A percentile compares a stretch with the other conserved stretches of the same genome.
Evolutionary conservation across 2,888 invertebrate species (phyloP).

Genomic region (Parnassius orleans): DNA sequence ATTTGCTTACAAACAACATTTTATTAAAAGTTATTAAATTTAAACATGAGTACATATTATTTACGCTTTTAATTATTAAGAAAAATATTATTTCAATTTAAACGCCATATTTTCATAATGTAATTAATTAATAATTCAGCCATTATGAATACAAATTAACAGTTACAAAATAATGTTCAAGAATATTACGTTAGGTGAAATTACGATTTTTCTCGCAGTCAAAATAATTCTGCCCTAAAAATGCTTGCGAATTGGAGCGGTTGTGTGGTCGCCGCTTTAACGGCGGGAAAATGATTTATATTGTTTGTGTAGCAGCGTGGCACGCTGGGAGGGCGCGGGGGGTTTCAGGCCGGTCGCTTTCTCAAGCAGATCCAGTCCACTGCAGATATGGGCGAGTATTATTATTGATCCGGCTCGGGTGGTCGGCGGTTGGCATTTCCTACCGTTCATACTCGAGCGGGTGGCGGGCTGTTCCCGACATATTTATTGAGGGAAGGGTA

Average conservation of each 20-base stretch:
- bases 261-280: constrained; percentile 60
- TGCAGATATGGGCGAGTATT: constrained; percentile 81
- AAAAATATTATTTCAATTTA: no score
- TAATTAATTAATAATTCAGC: no score
- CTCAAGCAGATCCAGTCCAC: constrained; percentile 78
- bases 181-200: no score
- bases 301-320: constrained; percentile 70
- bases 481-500: constrained; percentile 69
- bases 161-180: no score
- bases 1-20: no score
- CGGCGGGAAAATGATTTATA: constrained; percentile 77
- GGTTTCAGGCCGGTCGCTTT: constrained; percentile 54
- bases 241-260: constrained; percentile 33
- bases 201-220: no score
- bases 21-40: no score
- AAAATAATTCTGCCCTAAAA: constrained; percentile 3
- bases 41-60: no score
- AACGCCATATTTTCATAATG: no score
- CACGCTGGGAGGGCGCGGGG: constrained; percentile 40
- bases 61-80: no score
- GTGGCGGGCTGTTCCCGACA: constrained; percentile 56
- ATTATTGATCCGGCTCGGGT: constrained; percentile 78
- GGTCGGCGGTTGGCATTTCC: constrained; percentile 68
- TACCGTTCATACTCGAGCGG: constrained; percentile 72
- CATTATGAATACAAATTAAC: no score